Evolutionary conservation across 1,140 invertebrate species (phyloP).

Genomic region (Drosophila takahashii): DNA sequence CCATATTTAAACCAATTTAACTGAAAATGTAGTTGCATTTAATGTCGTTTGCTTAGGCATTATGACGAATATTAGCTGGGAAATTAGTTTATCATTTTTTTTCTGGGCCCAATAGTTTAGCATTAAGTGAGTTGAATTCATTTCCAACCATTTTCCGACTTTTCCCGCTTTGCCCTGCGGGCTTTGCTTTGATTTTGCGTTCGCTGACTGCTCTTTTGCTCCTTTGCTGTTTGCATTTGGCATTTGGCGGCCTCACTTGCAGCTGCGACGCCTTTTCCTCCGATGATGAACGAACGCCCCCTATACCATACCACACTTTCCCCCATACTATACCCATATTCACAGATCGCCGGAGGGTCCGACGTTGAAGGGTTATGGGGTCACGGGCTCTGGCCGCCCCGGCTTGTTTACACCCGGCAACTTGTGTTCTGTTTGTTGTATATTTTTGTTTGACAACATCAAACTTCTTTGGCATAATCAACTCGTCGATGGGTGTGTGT

Average conservation of each 20-base stretch:
- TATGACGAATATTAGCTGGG: neutral
- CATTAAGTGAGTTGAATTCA: neutral
- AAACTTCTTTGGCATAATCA: conserved; percentile 40
- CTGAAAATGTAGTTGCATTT: neutral
- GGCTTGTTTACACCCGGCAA: conserved; percentile 24
- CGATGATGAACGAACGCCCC: conserved; percentile 46
- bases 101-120: neutral
- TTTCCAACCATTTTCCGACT: neutral
- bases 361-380: neutral
- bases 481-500: conserved; percentile 7
- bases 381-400: neutral
- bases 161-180: conserved; percentile 12
- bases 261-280: conserved; percentile 50
- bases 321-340: neutral
- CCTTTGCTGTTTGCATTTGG: conserved; percentile 49
- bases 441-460: conserved; percentile 54
- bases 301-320: too few relatives aligned
- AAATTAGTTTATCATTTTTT: neutral
- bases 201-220: conserved; percentile 23
- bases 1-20: neutral
- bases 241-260: conserved; percentile 53
- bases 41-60: neutral
- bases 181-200: conserved; percentile 40
- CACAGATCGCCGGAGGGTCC: neutral
- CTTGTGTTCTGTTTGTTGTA: conserved; percentile 40